A percentile compares a stretch with the other conserved stretches of the same genome.
Evolutionary conservation across 2,797 vertebrate genomes (phyloP).

Genomic region (Macrochelys suwanniensis): DNA sequence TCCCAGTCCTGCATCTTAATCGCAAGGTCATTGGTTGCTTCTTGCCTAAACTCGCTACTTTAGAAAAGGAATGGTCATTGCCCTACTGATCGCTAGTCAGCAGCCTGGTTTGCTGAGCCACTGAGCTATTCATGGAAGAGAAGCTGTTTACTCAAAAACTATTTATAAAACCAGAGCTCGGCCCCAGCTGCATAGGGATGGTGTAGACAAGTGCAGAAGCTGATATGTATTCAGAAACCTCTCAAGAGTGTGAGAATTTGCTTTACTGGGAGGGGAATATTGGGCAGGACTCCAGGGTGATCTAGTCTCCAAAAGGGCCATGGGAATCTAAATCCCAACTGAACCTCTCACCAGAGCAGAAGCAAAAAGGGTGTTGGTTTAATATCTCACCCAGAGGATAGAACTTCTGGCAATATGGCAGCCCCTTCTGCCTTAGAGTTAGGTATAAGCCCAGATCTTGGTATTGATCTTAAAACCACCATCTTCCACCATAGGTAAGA

Average conservation of each 20-base stretch:
- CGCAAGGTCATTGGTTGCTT: background rate
- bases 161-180: background rate
- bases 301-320: background rate
- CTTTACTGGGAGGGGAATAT: background rate
- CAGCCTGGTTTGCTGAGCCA: background rate
- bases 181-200: background rate
- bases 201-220: background rate
- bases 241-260: background rate
- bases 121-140: background rate
- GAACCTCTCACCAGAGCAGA: background rate
- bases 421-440: accelerated
- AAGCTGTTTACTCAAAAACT: background rate
- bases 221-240: background rate
- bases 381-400: background rate
- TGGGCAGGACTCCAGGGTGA: background rate
- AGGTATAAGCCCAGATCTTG: background rate
- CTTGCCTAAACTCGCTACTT: too few relatives aligned
- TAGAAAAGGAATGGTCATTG: background rate
- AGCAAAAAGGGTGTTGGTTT: background rate
- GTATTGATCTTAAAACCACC: accelerated
- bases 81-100: background rate
- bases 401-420: background rate
- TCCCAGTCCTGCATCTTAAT: background rate
- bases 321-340: background rate
- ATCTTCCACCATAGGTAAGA: background rate